A percentile compares a stretch with the other conserved stretches of the same genome.
These are phyloP conservation scores for Pantherophis vulpinus DNA, from an alignment of 2,797 vertebrate species.

Conservation along the genomic window DNA sequence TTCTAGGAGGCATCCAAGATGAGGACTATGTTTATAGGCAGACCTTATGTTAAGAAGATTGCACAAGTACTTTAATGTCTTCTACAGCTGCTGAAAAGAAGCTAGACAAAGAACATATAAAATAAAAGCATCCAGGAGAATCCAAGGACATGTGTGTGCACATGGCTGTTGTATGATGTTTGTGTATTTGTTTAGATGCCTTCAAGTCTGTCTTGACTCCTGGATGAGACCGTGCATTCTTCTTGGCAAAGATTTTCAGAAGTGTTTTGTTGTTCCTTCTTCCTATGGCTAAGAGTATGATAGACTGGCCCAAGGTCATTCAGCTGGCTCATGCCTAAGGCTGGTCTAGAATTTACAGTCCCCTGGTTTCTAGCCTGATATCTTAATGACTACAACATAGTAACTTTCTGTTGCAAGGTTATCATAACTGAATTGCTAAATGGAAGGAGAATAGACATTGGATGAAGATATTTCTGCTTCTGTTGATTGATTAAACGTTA, in stretches of 20 bases:
- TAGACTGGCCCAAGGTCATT: background rate
- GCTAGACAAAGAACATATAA: background rate
- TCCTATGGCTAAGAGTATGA: background rate
- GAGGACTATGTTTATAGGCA: background rate
- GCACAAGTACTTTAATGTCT: conserved; percentile 1
- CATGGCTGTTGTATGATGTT: background rate
- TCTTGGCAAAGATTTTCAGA: background rate
- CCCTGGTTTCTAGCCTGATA: background rate
- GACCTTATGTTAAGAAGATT: background rate
- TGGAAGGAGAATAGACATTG: conserved; percentile 31
- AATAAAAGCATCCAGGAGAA: background rate
- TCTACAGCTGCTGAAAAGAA: background rate
- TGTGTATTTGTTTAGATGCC: background rate
- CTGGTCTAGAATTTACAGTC: background rate
- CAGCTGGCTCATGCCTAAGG: background rate
- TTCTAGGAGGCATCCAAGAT: background rate
- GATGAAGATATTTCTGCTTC: conserved; percentile 24
- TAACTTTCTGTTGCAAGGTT: background rate
- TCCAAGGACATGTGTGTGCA: background rate
- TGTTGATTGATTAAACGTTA: conserved; percentile 52
- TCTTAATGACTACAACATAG: background rate
- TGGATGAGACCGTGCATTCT: background rate
- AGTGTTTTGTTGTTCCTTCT: background rate
- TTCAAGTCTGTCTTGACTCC: background rate
- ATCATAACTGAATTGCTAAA: conserved; percentile 43